Conservation (phyloP, 2,113 vertebrate species). For the Himantopus leucocephalus region DNA sequence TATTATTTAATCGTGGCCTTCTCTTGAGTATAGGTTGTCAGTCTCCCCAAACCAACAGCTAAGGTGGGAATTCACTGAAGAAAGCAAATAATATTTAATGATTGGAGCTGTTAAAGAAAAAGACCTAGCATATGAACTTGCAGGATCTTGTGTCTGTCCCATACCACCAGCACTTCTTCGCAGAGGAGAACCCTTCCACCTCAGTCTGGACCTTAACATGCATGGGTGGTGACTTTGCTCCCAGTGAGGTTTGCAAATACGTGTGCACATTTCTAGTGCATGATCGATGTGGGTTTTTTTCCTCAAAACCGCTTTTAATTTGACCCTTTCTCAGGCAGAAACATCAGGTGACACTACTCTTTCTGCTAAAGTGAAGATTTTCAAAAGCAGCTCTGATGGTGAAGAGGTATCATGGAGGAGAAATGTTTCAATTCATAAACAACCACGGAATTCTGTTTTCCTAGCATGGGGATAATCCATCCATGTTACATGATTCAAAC, state of each 20-base stretch:
- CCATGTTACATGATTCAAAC: background rate
- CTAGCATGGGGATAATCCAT: background rate
- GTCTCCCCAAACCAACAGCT: background rate
- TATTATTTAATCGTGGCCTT: background rate
- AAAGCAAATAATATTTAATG: background rate
- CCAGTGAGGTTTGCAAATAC: background rate
- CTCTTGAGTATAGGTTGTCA: background rate
- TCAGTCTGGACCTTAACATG: background rate
- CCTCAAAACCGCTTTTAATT: background rate
- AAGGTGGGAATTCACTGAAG: background rate
- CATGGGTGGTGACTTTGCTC: background rate
- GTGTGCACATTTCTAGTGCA: background rate
- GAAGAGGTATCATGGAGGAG: background rate
- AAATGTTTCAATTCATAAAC: background rate
- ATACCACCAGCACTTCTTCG: rapidly evolving
- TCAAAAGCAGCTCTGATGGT: background rate
- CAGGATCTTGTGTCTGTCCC: background rate
- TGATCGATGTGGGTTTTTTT: background rate
- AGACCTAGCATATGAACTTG: background rate
- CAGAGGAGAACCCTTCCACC: background rate
- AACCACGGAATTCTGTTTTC: background rate
- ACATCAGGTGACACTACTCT: background rate
- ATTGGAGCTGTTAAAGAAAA: background rate
- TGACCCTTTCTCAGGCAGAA: background rate
- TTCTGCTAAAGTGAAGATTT: background rate